These are phyloP conservation scores for Chaunax sp. DNA, from an alignment of 2,797 vertebrate species.

Conservation along the genomic window DNA sequence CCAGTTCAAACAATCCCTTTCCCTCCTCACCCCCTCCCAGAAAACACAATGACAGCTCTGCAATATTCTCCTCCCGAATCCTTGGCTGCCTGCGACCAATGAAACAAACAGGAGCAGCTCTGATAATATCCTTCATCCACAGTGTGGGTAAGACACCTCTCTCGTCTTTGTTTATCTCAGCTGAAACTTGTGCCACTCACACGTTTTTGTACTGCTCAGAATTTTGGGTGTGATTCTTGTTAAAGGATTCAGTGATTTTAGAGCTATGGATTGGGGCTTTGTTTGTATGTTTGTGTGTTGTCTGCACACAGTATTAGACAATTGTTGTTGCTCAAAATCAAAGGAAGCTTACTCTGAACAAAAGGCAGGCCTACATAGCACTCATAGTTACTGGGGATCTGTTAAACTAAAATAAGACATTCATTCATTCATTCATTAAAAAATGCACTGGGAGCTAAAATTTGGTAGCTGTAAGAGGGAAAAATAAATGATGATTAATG, in stretches of 20 bases:
- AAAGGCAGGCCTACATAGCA: neutral
- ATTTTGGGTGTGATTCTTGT: constrained; percentile 48
- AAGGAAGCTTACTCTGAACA: neutral
- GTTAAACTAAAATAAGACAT: neutral
- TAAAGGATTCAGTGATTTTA: constrained; percentile 42
- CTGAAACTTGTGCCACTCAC: constrained; percentile 70
- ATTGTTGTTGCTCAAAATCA: constrained; percentile 1
- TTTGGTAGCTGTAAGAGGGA: neutral
- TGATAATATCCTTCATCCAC: constrained; percentile 77
- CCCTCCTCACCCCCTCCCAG: constrained; percentile 35
- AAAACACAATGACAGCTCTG: constrained; percentile 80
- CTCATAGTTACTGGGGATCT: neutral
- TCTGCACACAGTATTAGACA: constrained; percentile 10
- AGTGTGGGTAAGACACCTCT: constrained; percentile 70
- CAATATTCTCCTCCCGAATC: constrained; percentile 70
- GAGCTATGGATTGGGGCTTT: constrained; percentile 18
- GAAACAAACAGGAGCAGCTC: constrained; percentile 76
- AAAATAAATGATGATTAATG: constrained; percentile 21
- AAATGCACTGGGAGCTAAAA: neutral
- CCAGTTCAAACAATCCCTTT: constrained; percentile 79
- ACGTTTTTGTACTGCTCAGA: constrained; percentile 41
- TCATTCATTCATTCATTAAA: neutral
- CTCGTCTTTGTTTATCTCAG: constrained; percentile 66
- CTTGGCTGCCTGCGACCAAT: constrained; percentile 66
- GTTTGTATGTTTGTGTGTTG: constrained; percentile 17